Evolutionary conservation across 2,888 invertebrate genomes (phyloP).

Genomic region (Calliopum simillimum): DNA sequence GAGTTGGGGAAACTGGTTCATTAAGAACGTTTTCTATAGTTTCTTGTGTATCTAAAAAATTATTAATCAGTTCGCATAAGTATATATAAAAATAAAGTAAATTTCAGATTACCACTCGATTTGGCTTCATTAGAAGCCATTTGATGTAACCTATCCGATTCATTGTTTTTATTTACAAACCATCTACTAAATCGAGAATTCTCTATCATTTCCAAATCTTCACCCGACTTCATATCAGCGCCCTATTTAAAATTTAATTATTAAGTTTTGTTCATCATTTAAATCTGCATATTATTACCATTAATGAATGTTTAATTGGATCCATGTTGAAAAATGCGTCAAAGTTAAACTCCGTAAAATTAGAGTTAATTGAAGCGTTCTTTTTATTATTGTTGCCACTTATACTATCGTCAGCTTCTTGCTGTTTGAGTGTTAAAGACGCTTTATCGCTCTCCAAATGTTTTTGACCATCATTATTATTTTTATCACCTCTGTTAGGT

Average conservation of each 20-base stretch:
- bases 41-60: not conserved
- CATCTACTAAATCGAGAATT: slow-evolving; percentile 84
- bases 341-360: slow-evolving; percentile 77
- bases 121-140: not conserved
- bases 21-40: slow-evolving; percentile 28
- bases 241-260: not conserved
- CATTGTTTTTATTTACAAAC: slow-evolving; percentile 71
- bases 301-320: slow-evolving; percentile 78
- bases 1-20: slow-evolving; percentile 20
- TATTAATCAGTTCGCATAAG: not conserved
- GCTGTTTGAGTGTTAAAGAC: not conserved
- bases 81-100: not conserved
- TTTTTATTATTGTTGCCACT: not conserved
- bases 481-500: not conserved
- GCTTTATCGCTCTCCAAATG: not conserved
- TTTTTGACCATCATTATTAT: not conserved
- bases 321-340: slow-evolving; percentile 89
- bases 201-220: slow-evolving; percentile 60
- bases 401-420: not conserved
- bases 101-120: slow-evolving; percentile 3
- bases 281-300: slow-evolving; percentile 69
- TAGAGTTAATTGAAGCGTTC: slow-evolving; percentile 45
- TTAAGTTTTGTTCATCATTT: not conserved
- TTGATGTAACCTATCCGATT: slow-evolving; percentile 4
- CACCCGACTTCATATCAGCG: slow-evolving; percentile 47